Conservation (phyloP, 2,113 vertebrate species). For the Oryzias curvinotus region DNA sequence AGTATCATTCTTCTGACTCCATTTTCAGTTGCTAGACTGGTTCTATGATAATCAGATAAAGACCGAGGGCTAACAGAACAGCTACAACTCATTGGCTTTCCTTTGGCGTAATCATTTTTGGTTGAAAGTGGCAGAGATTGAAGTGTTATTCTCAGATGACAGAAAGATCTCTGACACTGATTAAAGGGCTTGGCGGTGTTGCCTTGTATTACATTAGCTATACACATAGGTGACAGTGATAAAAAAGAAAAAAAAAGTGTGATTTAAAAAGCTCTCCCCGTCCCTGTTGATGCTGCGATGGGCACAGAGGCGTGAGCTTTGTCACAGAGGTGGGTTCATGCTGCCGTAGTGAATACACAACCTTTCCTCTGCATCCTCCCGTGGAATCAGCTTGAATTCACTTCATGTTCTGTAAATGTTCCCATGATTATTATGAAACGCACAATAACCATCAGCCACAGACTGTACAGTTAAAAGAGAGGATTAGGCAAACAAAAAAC, state of each 20-base stretch:
- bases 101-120: slow-evolving; percentile 16
- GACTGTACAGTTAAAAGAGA: background rate
- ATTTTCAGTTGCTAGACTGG: background rate
- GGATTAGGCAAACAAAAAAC: slow-evolving; percentile 1
- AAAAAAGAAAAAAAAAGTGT: slow-evolving; percentile 5
- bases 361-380: slow-evolving; percentile 3
- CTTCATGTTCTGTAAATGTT: slow-evolving; percentile 17
- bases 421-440: background rate
- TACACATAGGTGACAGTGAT: slow-evolving; percentile 23
- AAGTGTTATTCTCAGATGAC: slow-evolving; percentile 28
- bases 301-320: slow-evolving; percentile 6
- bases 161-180: slow-evolving; percentile 35
- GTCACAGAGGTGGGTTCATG: slow-evolving; percentile 1
- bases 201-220: slow-evolving; percentile 29
- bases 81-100: slow-evolving; percentile 1
- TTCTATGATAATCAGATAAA: slow-evolving; percentile 6
- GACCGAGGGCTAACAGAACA: background rate
- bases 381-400: slow-evolving; percentile 19
- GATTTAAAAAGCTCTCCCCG: slow-evolving; percentile 12
- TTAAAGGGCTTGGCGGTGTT: slow-evolving; percentile 28
- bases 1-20: background rate
- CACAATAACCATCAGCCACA: too few species aligned
- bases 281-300: slow-evolving; percentile 1
- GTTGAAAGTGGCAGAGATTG: slow-evolving; percentile 25
- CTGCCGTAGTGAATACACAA: slow-evolving; percentile 3